Base-by-base conservation (phyloP, 2,888 invertebrate species). In the Nomada hirtipes region DNA sequence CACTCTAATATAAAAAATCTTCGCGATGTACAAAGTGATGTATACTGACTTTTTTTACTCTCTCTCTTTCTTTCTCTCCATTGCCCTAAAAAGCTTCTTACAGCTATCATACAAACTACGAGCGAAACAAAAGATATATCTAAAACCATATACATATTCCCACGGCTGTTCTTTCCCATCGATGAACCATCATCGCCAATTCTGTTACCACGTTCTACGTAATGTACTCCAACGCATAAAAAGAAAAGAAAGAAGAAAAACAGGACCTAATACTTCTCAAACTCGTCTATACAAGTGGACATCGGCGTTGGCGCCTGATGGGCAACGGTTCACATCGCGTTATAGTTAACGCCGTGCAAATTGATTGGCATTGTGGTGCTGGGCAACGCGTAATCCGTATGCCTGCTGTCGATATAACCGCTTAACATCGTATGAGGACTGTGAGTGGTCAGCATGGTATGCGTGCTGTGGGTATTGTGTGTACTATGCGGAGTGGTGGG, bases 261-360 rank as follows among this genome's bases (percentile, higher is more conserved):
- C 42, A n/a, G 29, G 57, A 60, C 52, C 55, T 64, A 85, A 80
- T 81, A 86, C 53, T 76, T 83, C 53, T 85, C 75, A 85, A 86
- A 80, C 79, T 86, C 88, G 73, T 88, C 88, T 89, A 88, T 89
- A 86, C 86, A 89, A 76, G 71, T 75, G 69, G 68, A 50, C 57
- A 26, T 26, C 36, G 42, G 18, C 18, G 52, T 2, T 15, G 47
- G 7, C 63, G 18, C 20, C 29, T 78, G 55, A 13, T 82, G 55
- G 26, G 87, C 85, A 7, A 11, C 29, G 86, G 86, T 87, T 96
- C 96, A 97, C 95, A 97, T 96, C 91, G 96, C 95, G 93, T 97
- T 97, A 90, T 97, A 97, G 93, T 97, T 97, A 83, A 97, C 95
- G 86, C 96, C 96, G 91, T 97, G 96, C 91, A 97, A 95, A 94